Evolutionary conservation across 2,888 invertebrate genomes (phyloP), one percentile per base, ranked within the genome.

Genomic region (Melinopterus prodromus): DNA sequence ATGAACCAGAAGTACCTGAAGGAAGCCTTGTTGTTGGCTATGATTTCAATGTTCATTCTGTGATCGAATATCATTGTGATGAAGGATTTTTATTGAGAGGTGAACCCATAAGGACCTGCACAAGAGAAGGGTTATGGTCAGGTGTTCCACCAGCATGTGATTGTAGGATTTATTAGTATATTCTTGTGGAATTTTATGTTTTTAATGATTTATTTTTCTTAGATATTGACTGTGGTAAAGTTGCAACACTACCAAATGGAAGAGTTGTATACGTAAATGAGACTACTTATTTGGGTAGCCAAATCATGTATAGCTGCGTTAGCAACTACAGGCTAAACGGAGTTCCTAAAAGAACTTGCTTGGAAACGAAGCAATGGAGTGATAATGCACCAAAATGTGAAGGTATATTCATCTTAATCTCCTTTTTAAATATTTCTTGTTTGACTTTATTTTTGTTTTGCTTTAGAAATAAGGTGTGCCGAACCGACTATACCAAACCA

Each of bases 181-280:
- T 36, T 26, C 2, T 26, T 26, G 35, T 77, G n/a, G n/a, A 69
- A 71, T 16, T 76, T 74, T 26, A 35, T 35, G 15, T 74, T 16
- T 6, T 26, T 35, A 12, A 74, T 6, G 1, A 26, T 36, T 74
- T 74, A n/a, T 74, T 78, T 76, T 83, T 88, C 85, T 78, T 82
- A 97, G 97, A 95, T 88, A 93, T 98, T 82, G 97, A 98, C 86
- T 98, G 98, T 87, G 97, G 97, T 6, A 94, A 95, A 86, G 94
- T 97, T 15, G 92, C 95, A 2, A 93, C 96, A 0, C 89, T 97
- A 83, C 92, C 94, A 0, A 96, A 95, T 86, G 98, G 97, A 6
- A 91, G 93, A 16, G 92, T 94, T 0, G 93, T 94, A 71, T 95
- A 97, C 84, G 88, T 93, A 0, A 95, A 96, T 85, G 94, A 93